Base-by-base conservation (phyloP, 2,113 vertebrate genomes). In the Origma solitaria region DNA sequence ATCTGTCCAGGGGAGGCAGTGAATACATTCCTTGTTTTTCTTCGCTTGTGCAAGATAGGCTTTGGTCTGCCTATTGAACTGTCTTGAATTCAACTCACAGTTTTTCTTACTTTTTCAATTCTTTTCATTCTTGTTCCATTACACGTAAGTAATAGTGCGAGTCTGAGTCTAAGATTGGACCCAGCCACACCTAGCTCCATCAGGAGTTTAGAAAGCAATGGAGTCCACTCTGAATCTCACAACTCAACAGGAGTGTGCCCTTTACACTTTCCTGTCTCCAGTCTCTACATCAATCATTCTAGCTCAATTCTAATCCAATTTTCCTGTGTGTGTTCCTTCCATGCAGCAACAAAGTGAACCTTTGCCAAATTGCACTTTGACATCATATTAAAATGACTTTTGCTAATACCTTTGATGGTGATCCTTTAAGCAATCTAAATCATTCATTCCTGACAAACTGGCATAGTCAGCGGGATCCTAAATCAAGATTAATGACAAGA, bases 21-120 rank as follows among this genome's bases (percentile, higher is more conserved):
- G 38, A 53, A 66, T 38, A 6, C 44, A n/a, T 66, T 66, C 20
- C 16, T 30, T n/a, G 4, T 24, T 38, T 82, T 60, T 22, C 37
- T 77, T 68, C 3, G 0, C 9, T 45, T 53, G 7, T 2, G 28
- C 7, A 4, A 4, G 38, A 16, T 10, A 37, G 7, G 4, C 28
- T 73, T 44, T 20, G 8, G 15, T 66, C 44, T 38, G 4, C 13
- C 9, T 38, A 7, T n/a, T 30, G 60, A 45, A 60, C 13, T 66
- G 19, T 18, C 38, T 66, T 66, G 15, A 51, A 44, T 7, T 51
- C 15, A n/a, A 25, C 3, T 7, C 33, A 45, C 16, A 28, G 38
- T 4, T 75, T 40, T 30, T 58, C 16, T 50, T 22, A 37, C 6
- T 37, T 45, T 38, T 58, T 11, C 13, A 58, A 1, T 66, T 58